Percentiles rank a stretch among this genome's conserved stretches.
Conservation (phyloP, 2,113 vertebrate genomes). For the Lophura nycthemera region DNA sequence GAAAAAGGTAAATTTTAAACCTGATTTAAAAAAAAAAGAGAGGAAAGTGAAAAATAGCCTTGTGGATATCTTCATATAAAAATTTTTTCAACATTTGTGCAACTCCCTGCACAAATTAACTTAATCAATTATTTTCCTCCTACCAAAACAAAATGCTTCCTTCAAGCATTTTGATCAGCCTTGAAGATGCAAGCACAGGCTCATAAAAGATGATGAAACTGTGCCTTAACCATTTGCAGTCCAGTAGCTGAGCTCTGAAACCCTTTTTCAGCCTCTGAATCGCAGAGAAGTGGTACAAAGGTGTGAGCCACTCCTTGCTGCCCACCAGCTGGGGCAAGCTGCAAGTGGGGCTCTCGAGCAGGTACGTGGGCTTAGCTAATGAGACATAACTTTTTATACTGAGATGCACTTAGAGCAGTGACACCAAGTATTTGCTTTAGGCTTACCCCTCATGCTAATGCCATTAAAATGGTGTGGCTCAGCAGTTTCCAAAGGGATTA, state of each 20-base stretch:
- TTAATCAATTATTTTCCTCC: background rate
- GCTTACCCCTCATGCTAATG: constrained; percentile 61
- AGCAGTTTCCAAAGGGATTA: constrained; percentile 72
- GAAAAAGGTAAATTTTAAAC: background rate
- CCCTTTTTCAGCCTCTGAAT: background rate
- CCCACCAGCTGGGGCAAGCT: background rate
- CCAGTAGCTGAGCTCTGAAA: background rate
- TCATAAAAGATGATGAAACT: background rate
- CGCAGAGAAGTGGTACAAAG: background rate
- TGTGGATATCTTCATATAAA: background rate
- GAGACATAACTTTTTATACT: constrained; percentile 40
- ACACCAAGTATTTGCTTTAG: constrained; percentile 68
- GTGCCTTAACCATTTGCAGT: background rate
- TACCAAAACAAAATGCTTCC: background rate
- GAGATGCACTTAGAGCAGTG: constrained; percentile 53
- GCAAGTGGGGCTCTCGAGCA: background rate
- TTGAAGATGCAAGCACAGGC: background rate
- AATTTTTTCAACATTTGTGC: background rate
- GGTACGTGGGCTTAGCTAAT: constrained; percentile 13
- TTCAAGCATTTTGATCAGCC: background rate
- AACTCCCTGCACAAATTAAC: background rate
- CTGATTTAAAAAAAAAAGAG: background rate
- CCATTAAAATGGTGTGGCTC: constrained; percentile 68
- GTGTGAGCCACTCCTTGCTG: background rate
- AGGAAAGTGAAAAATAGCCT: background rate